A percentile compares a stretch with the other conserved stretches of the same genome.
Conservation (phyloP, 1,140 invertebrate genomes). For the Drosophila serrata region DNA sequence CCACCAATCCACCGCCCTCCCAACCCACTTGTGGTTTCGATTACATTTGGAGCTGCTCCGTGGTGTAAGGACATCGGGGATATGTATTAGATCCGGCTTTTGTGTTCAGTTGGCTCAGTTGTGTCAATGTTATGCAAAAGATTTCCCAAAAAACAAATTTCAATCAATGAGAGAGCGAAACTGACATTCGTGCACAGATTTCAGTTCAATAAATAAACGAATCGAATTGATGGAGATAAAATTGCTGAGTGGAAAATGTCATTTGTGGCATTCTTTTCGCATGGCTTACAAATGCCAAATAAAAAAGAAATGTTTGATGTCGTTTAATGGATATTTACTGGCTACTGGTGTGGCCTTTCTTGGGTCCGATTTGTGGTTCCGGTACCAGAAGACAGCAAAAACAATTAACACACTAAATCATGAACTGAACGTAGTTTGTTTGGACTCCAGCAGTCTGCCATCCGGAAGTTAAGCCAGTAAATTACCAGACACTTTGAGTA, state of each 20-base stretch:
- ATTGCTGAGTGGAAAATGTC: constrained; percentile 32
- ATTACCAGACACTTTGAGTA: constrained; percentile 28
- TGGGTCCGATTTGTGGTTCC: constrained; percentile 2
- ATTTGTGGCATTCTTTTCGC: constrained; percentile 28
- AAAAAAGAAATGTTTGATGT: constrained; percentile 42
- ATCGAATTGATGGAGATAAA: constrained; percentile 55
- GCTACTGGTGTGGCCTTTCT: not conserved
- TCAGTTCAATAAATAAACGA: constrained; percentile 29
- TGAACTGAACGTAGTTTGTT: constrained; percentile 36
- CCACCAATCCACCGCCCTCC: too few species aligned
- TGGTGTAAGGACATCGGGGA: constrained; percentile 39
- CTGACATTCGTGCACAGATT: constrained; percentile 38
- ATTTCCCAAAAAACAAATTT: constrained; percentile 52
- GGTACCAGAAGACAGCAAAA: constrained; percentile 22
- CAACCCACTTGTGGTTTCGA: constrained; percentile 40
- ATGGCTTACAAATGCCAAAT: constrained; percentile 53
- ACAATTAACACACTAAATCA: constrained; percentile 63
- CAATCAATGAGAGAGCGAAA: constrained; percentile 43
- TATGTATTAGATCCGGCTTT: constrained; percentile 49
- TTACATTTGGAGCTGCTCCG: constrained; percentile 36
- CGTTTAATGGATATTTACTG: constrained; percentile 33
- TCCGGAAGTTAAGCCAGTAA: constrained; percentile 44
- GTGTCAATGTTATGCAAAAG: constrained; percentile 63
- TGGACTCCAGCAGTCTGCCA: constrained; percentile 15
- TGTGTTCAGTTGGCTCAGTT: constrained; percentile 50